phyloP scores from a whole-genome alignment of 2,113 vertebrate genomes.

The Alexandromys fortis region DNA sequence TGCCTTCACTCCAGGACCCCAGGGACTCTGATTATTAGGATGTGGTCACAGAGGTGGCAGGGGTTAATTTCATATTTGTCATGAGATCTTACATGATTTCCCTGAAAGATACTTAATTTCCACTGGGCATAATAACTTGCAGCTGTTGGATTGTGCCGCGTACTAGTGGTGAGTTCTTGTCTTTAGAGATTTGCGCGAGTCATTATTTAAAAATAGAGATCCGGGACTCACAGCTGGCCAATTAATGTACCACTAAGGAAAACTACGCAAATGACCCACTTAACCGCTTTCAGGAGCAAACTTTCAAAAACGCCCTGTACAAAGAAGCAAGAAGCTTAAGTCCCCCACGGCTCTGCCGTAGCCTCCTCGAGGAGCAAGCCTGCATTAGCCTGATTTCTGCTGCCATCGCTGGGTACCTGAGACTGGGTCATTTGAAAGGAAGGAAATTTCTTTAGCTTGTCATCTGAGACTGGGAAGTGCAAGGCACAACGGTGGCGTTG shows the following conservation, averaged over 20 bases:
- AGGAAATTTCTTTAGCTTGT: background rate
- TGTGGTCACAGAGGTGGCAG: constrained; percentile 71
- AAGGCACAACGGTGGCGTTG: rapidly evolving
- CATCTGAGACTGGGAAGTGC: background rate
- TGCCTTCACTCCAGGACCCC: constrained; percentile 65
- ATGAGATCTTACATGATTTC: constrained; percentile 76
- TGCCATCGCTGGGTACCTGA: background rate
- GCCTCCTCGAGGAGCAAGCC: background rate
- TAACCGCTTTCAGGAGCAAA: constrained; percentile 79
- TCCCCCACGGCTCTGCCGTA: background rate
- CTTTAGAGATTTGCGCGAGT: constrained; percentile 84
- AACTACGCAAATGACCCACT: constrained; percentile 80
- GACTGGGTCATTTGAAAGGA: background rate
- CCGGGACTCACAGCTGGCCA: constrained; percentile 84
- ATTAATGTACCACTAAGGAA: constrained; percentile 84
- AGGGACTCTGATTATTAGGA: constrained; percentile 76
- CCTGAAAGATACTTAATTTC: constrained; percentile 84
- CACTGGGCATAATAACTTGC: constrained; percentile 82
- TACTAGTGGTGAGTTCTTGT: constrained; percentile 82
- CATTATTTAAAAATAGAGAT: constrained; percentile 86
- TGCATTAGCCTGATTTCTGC: background rate
- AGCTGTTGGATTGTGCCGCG: constrained; percentile 74
- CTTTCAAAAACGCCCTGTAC: constrained; percentile 24
- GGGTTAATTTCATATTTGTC: constrained; percentile 83
- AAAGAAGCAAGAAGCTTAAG: background rate